Conservation (phyloP, 2,797 vertebrate genomes). For the Thalassophryne amazonica region DNA sequence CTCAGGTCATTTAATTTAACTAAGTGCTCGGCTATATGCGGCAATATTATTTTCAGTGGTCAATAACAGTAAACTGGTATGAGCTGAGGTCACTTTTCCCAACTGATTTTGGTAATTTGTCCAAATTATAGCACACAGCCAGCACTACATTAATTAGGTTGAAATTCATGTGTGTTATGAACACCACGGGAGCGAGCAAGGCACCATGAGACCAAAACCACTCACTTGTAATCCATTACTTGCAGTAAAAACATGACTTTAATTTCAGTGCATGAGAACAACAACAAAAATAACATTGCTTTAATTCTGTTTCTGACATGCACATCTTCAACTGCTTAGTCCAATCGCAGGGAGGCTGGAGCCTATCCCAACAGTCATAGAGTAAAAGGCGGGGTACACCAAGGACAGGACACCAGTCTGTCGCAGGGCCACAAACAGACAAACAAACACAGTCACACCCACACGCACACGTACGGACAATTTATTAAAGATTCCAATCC, state of each 20-base stretch:
- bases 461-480: too few species aligned
- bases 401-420: too few species aligned
- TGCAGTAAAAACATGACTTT: constrained; percentile 19
- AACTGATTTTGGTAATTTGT: not conserved
- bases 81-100: not conserved
- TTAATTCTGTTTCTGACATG: not conserved
- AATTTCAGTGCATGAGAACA: not conserved
- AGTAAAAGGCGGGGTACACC: too few species aligned
- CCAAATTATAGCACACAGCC: not conserved
- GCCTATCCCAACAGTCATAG: not conserved
- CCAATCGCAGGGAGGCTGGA: not conserved
- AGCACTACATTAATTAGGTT: not conserved
- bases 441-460: too few species aligned
- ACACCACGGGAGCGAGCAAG: not conserved
- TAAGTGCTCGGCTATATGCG: constrained; percentile 1
- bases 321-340: too few species aligned
- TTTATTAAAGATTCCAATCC: too few species aligned
- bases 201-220: constrained; percentile 3
- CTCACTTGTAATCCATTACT: constrained; percentile 4
- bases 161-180: constrained; percentile 1
- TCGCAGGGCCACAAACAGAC: too few species aligned
- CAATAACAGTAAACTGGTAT: not conserved
- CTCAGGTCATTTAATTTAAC: constrained; percentile 9
- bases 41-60: not conserved
- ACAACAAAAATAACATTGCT: not conserved